These are phyloP conservation scores for Seriola aureovittata DNA, from an alignment of 2,113 vertebrate genomes.

Conservation along the genomic window DNA sequence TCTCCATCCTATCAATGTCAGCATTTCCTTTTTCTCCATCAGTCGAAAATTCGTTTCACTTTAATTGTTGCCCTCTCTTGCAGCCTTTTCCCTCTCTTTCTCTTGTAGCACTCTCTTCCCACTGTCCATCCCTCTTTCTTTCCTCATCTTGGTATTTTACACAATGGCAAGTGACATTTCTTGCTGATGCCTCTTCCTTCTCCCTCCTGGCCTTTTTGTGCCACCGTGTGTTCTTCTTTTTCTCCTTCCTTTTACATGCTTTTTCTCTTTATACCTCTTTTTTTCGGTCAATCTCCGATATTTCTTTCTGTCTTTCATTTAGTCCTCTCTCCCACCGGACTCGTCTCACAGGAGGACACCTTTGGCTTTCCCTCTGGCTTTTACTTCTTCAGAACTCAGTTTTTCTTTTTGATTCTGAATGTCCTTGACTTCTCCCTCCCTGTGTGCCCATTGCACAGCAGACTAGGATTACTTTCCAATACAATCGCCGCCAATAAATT, in stretches of 20 bases:
- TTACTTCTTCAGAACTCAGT: neutral
- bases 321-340: neutral
- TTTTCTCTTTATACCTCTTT: constrained; percentile 14
- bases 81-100: neutral
- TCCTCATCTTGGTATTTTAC: constrained; percentile 57
- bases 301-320: constrained; percentile 18
- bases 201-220: constrained; percentile 47
- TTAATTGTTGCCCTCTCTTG: constrained; percentile 12
- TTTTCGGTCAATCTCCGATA: neutral
- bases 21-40: constrained; percentile 2
- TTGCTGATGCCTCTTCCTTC: constrained; percentile 13
- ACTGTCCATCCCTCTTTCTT: constrained; percentile 23
- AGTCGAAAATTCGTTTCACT: constrained; percentile 22
- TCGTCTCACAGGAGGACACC: constrained; percentile 21
- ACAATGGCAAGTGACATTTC: constrained; percentile 70
- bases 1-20: neutral
- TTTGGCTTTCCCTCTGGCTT: constrained; percentile 31
- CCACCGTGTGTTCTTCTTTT: constrained; percentile 9
- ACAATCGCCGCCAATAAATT: neutral
- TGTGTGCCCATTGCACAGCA: neutral
- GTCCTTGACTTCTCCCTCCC: neutral
- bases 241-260: constrained; percentile 5
- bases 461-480: neutral
- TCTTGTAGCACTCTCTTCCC: constrained; percentile 1
- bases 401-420: neutral